Base-by-base conservation (phyloP, 2,888 invertebrate species). In the Miltochrista miniata region DNA sequence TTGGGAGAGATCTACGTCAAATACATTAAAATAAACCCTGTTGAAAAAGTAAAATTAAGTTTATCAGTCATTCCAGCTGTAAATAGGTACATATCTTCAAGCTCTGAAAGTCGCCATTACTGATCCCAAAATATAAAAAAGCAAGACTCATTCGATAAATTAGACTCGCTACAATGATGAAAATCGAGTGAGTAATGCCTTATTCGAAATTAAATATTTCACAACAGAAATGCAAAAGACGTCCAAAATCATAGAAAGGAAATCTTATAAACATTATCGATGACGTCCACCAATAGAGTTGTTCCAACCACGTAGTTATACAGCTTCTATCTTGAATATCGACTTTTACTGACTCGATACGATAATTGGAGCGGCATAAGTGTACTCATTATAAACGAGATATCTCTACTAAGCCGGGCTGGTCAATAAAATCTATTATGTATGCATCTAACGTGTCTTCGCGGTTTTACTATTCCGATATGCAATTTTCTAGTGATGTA, bases 341-440 rank as follows among this genome's bases (percentile, higher is more conserved):
- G 67, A 70, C 68, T 74, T 72, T 72, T 69, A 72, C 70, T 63
- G 70, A 71, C 69, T 61, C 66, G 65, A 71, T 72, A 65, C 59
- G 54, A 65, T 77, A 79, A 81, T 81, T 76, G 69, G 75, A 77
- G 68, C 74, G 65, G 61, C 62, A 61, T 73, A 71, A 78, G 74
- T 75, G 71, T 69, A 61, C 52, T 61, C 61, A 71, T 76, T 74
- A 69, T 64, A 68, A 68, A 61, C 63, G 55, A 75, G 70, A 78
- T 74, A 73, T 75, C 74, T 77, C 64, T 64, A 76, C 71, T 68
- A 56, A 64, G 58, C 48, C 45, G 50, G 60, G 53, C 62, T 18
- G 44, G 54, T 62, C 59, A 62, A 72, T 77, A 72, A 74, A 75
- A 64, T 70, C 48, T 62, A 64, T 70, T 70, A 75, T 72, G 61